These are phyloP conservation scores for Parnassius apollo DNA, from an alignment of 2,888 invertebrate genomes.

Conservation along the genomic window DNA sequence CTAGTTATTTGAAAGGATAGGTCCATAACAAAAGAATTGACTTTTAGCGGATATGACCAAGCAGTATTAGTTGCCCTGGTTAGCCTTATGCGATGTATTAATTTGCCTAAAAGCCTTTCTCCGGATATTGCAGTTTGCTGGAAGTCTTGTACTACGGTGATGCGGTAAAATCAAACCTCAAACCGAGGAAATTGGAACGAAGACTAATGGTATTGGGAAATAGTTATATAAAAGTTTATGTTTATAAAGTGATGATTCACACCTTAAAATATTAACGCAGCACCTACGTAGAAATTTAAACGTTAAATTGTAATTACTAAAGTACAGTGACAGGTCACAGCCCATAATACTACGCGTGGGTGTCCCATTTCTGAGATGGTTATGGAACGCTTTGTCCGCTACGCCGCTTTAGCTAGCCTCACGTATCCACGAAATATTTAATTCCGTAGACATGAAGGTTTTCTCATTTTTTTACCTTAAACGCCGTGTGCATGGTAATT, in stretches of 20 bases:
- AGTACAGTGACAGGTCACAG: too few relatives aligned
- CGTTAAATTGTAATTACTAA: too few relatives aligned
- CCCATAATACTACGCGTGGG: too few relatives aligned
- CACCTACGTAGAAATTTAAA: not conserved
- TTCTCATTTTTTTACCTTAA: too few relatives aligned
- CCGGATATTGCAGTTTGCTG: slow-evolving; percentile 65
- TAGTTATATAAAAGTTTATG: not conserved
- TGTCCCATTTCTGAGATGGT: too few relatives aligned
- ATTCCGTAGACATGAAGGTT: too few relatives aligned
- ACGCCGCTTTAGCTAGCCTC: too few relatives aligned
- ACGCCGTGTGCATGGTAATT: too few relatives aligned
- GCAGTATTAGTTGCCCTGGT: slow-evolving; percentile 33
- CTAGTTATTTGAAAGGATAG: not conserved
- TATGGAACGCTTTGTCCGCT: too few relatives aligned
- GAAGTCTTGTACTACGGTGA: slow-evolving; percentile 43
- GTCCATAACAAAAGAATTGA: slow-evolving; percentile 15
- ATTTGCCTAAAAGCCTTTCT: slow-evolving; percentile 66
- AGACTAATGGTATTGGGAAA: slow-evolving; percentile 34
- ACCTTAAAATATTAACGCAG: too few relatives aligned
- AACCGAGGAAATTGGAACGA: slow-evolving; percentile 51
- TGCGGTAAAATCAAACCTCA: slow-evolving; percentile 44
- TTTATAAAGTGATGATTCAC: too few relatives aligned
- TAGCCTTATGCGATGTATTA: slow-evolving; percentile 43
- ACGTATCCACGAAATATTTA: too few relatives aligned
- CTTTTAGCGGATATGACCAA: slow-evolving; percentile 45